phyloP scores from a whole-genome alignment of 2,888 invertebrate genomes.

The Drosophila pseudotakahashii region DNA sequence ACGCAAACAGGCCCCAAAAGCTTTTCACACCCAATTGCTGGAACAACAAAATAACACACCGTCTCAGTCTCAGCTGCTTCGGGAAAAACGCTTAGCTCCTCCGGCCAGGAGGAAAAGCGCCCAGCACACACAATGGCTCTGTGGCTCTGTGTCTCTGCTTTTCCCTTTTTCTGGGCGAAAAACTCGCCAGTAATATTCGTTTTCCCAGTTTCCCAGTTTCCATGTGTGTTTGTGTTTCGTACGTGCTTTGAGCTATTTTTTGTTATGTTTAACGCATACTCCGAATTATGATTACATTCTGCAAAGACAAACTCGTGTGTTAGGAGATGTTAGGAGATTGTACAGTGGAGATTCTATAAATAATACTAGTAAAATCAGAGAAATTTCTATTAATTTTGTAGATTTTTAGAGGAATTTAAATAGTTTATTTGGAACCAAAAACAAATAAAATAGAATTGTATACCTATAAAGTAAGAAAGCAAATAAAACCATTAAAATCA shows the following conservation, averaged over 20 bases:
- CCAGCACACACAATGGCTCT: constrained; percentile 25
- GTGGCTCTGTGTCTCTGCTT: constrained; percentile 17
- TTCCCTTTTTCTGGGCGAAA: constrained; percentile 11
- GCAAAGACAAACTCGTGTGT: constrained; percentile 31
- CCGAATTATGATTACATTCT: constrained; percentile 77
- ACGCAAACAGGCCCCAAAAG: constrained; percentile 58
- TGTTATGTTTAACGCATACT: constrained; percentile 75
- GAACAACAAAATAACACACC: constrained; percentile 28
- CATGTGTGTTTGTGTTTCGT: constrained; percentile 48
- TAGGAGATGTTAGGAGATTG: not conserved
- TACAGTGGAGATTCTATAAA: not conserved
- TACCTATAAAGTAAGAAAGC: too few species aligned
- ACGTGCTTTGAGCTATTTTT: constrained; percentile 76
- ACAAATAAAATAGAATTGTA: too few species aligned
- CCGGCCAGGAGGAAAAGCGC: not conserved
- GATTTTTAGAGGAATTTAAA: too few species aligned
- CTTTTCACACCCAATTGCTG: constrained; percentile 75
- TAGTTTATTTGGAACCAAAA: too few species aligned
- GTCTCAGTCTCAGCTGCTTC: constrained; percentile 42
- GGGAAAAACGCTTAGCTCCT: constrained; percentile 40
- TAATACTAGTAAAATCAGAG: too few species aligned
- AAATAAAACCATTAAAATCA: too few species aligned
- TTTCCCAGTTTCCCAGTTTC: constrained; percentile 2
- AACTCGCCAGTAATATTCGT: constrained; percentile 9
- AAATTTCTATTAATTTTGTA: too few species aligned